Percentiles rank a stretch among this genome's conserved stretches.
Conservation (phyloP, 2,888 invertebrate species). For the Herminia tarsipennalis region DNA sequence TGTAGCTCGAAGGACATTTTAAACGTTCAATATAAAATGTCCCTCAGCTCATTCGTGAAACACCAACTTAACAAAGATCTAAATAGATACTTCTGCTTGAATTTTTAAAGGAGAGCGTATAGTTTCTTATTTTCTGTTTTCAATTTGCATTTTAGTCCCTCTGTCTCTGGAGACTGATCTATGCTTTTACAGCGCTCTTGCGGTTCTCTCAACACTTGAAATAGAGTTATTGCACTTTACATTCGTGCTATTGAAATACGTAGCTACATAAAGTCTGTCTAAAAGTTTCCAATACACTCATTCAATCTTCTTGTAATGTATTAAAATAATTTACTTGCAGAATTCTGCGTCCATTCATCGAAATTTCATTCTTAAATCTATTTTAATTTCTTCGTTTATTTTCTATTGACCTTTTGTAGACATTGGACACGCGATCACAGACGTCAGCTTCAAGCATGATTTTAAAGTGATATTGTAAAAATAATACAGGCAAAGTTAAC, state of each 20-base stretch:
- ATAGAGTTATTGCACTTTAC: conserved; percentile 72
- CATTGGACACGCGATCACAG: conserved; percentile 45
- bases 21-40: conserved; percentile 62
- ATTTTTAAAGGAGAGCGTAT: conserved; percentile 62
- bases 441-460: conserved; percentile 64
- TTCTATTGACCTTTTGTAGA: conserved; percentile 51
- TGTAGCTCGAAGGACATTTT: conserved; percentile 72
- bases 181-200: conserved; percentile 63
- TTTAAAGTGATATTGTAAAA: conserved; percentile 33
- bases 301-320: conserved; percentile 77
- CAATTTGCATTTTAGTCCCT: conserved; percentile 69
- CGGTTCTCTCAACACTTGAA: conserved; percentile 65
- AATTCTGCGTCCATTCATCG: conserved; percentile 45
- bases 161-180: conserved; percentile 58
- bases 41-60: conserved; percentile 71
- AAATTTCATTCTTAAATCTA: conserved; percentile 39
- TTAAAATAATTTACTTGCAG: conserved; percentile 65
- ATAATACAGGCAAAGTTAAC: conserved; percentile 44
- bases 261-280: conserved; percentile 51
- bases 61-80: conserved; percentile 66
- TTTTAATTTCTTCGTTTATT: conserved; percentile 48
- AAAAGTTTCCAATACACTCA: conserved; percentile 53
- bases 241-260: conserved; percentile 58
- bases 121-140: conserved; percentile 64
- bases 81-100: conserved; percentile 77